A percentile compares a stretch with the other conserved stretches of the same genome.
Evolutionary conservation across 1,140 invertebrate genomes (phyloP).

Genomic region (Tetraneura akinire): DNA sequence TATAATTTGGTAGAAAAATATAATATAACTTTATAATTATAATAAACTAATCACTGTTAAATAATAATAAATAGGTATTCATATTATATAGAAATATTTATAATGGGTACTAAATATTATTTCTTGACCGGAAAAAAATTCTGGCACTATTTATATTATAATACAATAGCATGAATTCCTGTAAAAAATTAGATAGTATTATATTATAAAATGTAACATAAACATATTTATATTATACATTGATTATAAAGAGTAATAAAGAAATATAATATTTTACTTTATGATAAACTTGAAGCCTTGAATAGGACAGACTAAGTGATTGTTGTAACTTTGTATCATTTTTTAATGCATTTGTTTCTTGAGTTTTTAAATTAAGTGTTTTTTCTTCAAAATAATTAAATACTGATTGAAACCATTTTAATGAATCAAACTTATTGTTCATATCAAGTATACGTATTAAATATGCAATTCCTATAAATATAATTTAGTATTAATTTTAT

Average conservation of each 20-base stretch:
- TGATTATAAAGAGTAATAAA: too few relatives aligned
- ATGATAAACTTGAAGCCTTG: slow-evolving; percentile 78
- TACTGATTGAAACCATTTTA: slow-evolving; percentile 96
- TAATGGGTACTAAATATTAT: slow-evolving; percentile 33
- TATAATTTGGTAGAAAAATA: too few relatives aligned
- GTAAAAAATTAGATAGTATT: slow-evolving; percentile 56
- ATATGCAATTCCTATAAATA: slow-evolving; percentile 68
- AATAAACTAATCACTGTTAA: too few relatives aligned
- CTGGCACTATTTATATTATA: slow-evolving; percentile 90
- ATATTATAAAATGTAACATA: neutral
- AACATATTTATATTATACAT: too few relatives aligned
- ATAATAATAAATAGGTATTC: too few relatives aligned
- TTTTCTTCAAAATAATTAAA: slow-evolving; percentile 69
- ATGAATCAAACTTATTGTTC: slow-evolving; percentile 81
- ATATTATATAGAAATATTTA: too few relatives aligned
- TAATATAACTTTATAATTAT: too few relatives aligned
- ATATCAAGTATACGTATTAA: slow-evolving; percentile 69
- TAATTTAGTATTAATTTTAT: too few relatives aligned
- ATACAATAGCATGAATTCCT: slow-evolving; percentile 89
- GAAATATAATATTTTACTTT: slow-evolving; percentile 61
- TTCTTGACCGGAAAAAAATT: slow-evolving; percentile 80
- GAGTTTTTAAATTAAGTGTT: slow-evolving; percentile 65
- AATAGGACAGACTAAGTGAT: slow-evolving; percentile 87
- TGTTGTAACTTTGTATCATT: slow-evolving; percentile 87
- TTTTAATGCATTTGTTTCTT: slow-evolving; percentile 61